Conservation (phyloP, 2,113 vertebrate genomes). For the Alethe diademata region DNA sequence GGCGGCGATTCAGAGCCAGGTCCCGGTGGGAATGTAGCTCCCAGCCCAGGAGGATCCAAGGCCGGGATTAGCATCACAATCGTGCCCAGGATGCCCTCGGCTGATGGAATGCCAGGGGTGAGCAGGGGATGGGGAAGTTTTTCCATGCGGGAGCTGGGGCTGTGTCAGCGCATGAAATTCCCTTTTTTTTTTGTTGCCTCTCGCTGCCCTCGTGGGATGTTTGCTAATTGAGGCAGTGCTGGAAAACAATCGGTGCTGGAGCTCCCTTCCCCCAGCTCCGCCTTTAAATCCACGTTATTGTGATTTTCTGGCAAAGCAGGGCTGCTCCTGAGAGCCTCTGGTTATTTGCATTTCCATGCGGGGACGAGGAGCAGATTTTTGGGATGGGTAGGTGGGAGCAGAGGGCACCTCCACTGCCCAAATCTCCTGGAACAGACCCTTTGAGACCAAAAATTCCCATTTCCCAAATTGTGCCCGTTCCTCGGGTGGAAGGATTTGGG, state of each 20-base stretch:
- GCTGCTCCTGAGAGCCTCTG: neutral
- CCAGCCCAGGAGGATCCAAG: constrained; percentile 55
- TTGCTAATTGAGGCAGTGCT: constrained; percentile 70
- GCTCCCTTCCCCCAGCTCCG: neutral
- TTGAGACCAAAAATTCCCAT: no score
- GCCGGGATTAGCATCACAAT: constrained; percentile 86
- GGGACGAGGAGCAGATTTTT: neutral
- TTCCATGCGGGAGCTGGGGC: neutral
- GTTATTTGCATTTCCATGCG: neutral
- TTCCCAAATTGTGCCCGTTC: accelerated
- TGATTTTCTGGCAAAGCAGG: neutral
- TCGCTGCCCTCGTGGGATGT: constrained; percentile 34
- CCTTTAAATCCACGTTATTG: neutral
- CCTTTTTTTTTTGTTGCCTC: neutral
- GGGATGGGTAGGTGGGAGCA: neutral
- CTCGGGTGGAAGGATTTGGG: neutral
- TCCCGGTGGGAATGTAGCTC: constrained; percentile 86
- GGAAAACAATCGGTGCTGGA: constrained; percentile 52
- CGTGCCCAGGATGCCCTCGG: constrained; percentile 70
- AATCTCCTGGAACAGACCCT: neutral
- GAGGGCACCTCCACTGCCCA: neutral
- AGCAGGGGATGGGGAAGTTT: constrained; percentile 21
- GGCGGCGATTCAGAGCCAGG: constrained; percentile 72
- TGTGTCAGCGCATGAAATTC: constrained; percentile 58
- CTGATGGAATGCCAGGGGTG: constrained; percentile 76